Percentiles rank a stretch among this genome's conserved stretches.
phyloP scores from a whole-genome alignment of 2,888 invertebrate genomes.

The Phortica magna region DNA sequence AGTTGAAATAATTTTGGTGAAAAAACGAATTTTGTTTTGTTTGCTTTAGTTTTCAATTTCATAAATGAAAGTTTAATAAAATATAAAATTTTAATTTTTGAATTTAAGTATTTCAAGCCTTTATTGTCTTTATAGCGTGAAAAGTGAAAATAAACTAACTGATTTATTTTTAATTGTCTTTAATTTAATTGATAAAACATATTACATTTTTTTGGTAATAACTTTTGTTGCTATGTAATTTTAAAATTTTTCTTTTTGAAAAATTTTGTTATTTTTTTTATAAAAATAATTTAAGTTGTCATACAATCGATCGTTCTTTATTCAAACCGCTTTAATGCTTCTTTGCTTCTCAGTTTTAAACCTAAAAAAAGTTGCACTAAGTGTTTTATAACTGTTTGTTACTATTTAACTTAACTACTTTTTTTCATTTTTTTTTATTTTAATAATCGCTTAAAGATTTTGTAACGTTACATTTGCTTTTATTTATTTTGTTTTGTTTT shows the following conservation, averaged over 20 bases:
- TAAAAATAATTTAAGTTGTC: conserved; percentile 69
- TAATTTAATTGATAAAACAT: neutral
- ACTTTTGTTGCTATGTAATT: conserved; percentile 11
- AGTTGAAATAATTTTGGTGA: conserved; percentile 41
- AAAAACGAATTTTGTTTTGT: conserved; percentile 42
- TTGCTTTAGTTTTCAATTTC: neutral
- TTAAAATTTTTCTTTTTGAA: conserved; percentile 26
- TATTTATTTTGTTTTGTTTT: conserved; percentile 12
- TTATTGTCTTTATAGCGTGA: conserved; percentile 18
- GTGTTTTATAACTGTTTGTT: conserved; percentile 20
- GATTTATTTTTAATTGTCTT: neutral
- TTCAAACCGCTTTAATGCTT: neutral
- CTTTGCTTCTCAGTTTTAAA: neutral
- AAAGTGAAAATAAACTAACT: neutral
- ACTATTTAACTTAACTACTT: conserved; percentile 19
- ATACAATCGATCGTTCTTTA: conserved; percentile 39
- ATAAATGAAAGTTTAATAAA: neutral
- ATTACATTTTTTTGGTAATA: conserved; percentile 9
- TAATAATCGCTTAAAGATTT: no score
- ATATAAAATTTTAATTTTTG: conserved; percentile 1
- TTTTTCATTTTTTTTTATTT: neutral
- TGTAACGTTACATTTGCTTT: neutral
- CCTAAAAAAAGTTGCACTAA: conserved; percentile 32
- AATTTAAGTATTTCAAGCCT: conserved; percentile 9
- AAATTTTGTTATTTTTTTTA: conserved; percentile 50